Percentiles rank a stretch among this genome's conserved stretches.
Evolutionary conservation across 2,888 invertebrate genomes (phyloP).

Genomic region (Pristionchus japonicus): DNA sequence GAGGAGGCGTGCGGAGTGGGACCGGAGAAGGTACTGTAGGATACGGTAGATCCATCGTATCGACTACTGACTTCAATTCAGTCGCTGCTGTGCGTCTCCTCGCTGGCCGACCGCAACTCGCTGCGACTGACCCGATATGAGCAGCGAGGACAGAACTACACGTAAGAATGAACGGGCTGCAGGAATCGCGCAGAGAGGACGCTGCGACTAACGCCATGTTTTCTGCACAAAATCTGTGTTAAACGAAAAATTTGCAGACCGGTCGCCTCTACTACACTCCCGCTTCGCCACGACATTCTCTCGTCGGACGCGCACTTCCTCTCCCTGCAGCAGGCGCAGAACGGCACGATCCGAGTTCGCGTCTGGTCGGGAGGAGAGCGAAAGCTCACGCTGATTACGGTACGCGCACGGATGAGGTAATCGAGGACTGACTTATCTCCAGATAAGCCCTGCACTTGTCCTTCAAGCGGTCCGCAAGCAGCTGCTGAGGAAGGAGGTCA

Average conservation of each 20-base stretch:
- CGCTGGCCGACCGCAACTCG: not conserved
- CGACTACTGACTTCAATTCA: not conserved
- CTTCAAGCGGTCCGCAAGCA: not conserved
- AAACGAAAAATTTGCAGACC: not conserved
- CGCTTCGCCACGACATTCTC: not conserved
- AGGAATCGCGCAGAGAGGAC: not conserved
- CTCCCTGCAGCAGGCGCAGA: not conserved
- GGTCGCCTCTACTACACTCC: not conserved
- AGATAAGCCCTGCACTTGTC: not conserved
- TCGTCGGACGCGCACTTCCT: not conserved
- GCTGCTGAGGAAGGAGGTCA: not conserved
- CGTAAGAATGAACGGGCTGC: not conserved
- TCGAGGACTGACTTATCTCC: not conserved
- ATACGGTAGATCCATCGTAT: not conserved
- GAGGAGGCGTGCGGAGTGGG: not conserved
- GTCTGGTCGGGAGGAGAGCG: not conserved
- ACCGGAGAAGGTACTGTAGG: not conserved
- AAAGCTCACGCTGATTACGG: conserved; percentile 20
- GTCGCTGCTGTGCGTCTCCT: not conserved
- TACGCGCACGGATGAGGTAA: not conserved
- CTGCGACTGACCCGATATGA: conserved; percentile 17
- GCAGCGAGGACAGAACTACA: not conserved
- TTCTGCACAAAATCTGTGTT: not conserved
- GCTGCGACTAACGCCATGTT: not conserved
- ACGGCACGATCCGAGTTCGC: not conserved